Evolutionary conservation across 2,113 vertebrate species (phyloP), one percentile per base, ranked within the genome.

Genomic region (Atherinomorus stipes): DNA sequence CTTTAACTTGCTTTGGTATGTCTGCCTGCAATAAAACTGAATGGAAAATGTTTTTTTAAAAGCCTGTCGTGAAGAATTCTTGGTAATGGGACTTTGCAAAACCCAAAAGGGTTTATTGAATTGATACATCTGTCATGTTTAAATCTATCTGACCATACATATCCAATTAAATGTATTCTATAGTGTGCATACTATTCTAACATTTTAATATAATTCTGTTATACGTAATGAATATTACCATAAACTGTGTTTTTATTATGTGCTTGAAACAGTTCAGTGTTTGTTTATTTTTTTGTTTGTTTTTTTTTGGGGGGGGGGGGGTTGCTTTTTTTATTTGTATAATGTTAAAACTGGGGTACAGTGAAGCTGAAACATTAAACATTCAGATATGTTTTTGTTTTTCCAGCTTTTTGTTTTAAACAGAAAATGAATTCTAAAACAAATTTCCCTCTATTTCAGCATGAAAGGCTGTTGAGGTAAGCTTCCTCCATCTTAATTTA

Each of bases 401-500:
- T 11, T 12, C n/a, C n/a, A n/a, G n/a, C n/a, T n/a, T 16, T 3
- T 50, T 66, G 7, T 68, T 40, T 47, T 2, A 28, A n/a, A 71
- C 12, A 54, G 16, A 58, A 18, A 5, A 65, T 1, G 9, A 37
- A 2, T 44, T 78, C 19, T 85, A 69, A 92, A 71, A 47, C 76
- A 52, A 50, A 79, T 65, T 69, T 54, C 66, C 61, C 59, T 94
- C 78, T 85, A 53, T 94, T 91, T 75, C 88, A 98, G 96, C 96
- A 96, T 90, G 96, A 98, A 83, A 93, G 95, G 81, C 90, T 95
- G 62, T 93, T 94, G 40, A 96, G 96, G 97, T 98, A 95, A 96
- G 95, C 86, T 49, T 37, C 18, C 10, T 80, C 34, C 44, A 8
- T 28, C 74, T 67, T 37, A 7, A 49, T 74, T 77, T 52, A 64